A percentile compares a stretch with the other conserved stretches of the same genome.
Conservation (phyloP, 2,113 vertebrate species). For the Rostratula benghalensis region DNA sequence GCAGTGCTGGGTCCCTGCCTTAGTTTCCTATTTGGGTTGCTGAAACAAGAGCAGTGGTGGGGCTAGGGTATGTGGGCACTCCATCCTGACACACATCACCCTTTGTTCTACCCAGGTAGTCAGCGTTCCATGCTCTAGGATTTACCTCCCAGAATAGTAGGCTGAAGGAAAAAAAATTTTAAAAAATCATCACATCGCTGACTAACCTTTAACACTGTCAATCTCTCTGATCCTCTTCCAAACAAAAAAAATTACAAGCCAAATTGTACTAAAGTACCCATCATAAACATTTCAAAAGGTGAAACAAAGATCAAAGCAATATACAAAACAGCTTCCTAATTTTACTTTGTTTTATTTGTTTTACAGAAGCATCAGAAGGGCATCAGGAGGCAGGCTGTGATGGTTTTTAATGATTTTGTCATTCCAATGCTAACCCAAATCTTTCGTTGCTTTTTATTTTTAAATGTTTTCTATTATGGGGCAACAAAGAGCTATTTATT, state of each 20-base stretch:
- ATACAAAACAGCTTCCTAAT: neutral
- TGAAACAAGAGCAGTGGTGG: neutral
- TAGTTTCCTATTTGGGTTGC: neutral
- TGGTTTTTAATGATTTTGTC: constrained; percentile 8
- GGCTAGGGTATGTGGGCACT: rapidly evolving
- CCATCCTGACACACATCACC: neutral
- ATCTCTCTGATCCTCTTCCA: neutral
- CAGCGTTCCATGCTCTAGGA: neutral
- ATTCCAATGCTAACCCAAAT: neutral
- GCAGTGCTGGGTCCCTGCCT: neutral
- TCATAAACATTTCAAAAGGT: constrained; percentile 16
- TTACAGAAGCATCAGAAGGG: neutral
- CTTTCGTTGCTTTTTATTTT: constrained; percentile 17
- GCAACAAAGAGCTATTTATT: constrained; percentile 55
- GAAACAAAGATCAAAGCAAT: constrained; percentile 21
- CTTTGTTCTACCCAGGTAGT: neutral
- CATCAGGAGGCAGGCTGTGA: neutral
- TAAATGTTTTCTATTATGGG: constrained; percentile 13
- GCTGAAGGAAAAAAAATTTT: neutral
- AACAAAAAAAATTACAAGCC: neutral
- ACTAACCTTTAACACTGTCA: neutral
- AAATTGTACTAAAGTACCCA: neutral
- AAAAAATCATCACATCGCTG: neutral
- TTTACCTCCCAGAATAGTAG: neutral
- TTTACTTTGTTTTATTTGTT: constrained; percentile 1